phyloP scores from a whole-genome alignment of 2,888 invertebrate species.

The Vanessa cardui region DNA sequence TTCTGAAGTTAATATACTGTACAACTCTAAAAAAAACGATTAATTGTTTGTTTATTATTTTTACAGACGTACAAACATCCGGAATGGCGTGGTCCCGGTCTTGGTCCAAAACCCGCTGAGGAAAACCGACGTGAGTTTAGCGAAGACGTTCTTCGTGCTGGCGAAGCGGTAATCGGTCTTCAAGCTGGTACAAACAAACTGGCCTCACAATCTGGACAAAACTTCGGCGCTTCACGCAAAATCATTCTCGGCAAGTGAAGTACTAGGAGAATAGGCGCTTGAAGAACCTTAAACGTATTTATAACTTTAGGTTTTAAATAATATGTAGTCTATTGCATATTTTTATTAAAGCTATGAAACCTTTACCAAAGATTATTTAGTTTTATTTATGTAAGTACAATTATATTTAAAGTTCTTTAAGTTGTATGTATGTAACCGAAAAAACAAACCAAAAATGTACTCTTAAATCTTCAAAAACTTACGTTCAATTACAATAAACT shows the following conservation, averaged over 20 bases:
- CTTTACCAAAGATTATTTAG: conserved; percentile 3
- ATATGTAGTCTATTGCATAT: not conserved
- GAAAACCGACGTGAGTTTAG: conserved; percentile 92
- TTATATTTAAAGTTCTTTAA: not conserved
- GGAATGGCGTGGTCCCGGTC: conserved; percentile 90
- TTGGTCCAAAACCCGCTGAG: conserved; percentile 94
- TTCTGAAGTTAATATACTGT: no score
- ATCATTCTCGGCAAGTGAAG: conserved; percentile 89
- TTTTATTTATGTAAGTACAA: conserved; percentile 3
- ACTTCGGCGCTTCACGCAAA: conserved; percentile 92
- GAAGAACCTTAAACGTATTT: not conserved
- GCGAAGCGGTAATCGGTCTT: conserved; percentile 91
- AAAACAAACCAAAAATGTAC: not conserved
- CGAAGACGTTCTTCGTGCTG: conserved; percentile 91
- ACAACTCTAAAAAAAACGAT: no score
- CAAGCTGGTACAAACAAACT: conserved; percentile 94
- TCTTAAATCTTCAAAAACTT: not conserved
- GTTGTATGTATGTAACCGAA: not conserved
- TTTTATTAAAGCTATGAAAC: not conserved
- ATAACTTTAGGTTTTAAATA: not conserved
- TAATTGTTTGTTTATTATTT: conserved; percentile 18
- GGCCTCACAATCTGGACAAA: conserved; percentile 93
- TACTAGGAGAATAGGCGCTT: conserved; percentile 35
- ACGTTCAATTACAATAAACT: no score
- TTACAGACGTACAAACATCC: conserved; percentile 89